Conservation (phyloP, 2,888 invertebrate genomes). For the Ametastegia equiseti region DNA sequence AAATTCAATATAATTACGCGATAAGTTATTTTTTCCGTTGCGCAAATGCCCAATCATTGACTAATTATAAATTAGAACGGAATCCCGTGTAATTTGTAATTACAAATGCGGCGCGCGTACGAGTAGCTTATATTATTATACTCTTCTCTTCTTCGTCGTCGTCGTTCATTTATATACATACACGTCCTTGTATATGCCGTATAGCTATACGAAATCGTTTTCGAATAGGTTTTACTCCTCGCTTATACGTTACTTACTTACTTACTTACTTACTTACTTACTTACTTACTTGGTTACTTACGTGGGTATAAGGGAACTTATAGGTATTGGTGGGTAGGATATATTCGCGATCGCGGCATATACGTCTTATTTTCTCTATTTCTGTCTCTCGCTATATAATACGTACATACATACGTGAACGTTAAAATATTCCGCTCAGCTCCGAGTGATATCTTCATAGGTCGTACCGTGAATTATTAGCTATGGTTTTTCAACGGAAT, state of each 20-base stretch:
- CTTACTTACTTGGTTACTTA: too few relatives aligned
- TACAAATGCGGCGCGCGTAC: conserved; percentile 42
- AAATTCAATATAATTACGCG: conserved; percentile 3
- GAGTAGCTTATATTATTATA: neutral
- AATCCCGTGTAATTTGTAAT: conserved; percentile 47
- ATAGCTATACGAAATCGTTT: conserved; percentile 44
- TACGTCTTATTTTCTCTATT: too few relatives aligned
- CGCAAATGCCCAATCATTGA: conserved; percentile 15
- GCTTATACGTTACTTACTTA: too few relatives aligned
- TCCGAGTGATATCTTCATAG: conserved; percentile 70
- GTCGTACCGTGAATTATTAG: conserved; percentile 64
- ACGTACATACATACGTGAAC: conserved; percentile 49
- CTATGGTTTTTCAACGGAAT: conserved; percentile 57
- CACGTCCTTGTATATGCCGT: too few relatives aligned
- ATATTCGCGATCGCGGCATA: conserved; percentile 27
- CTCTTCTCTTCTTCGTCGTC: neutral
- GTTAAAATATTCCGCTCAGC: conserved; percentile 63
- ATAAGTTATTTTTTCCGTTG: conserved; percentile 7
- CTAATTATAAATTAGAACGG: conserved; percentile 47
- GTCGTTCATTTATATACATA: too few relatives aligned
- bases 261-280: too few relatives aligned
- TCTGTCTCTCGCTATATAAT: too few relatives aligned
- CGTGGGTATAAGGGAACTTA: too few relatives aligned
- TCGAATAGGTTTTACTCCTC: conserved; percentile 28
- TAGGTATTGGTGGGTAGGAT: too few relatives aligned